Evolutionary conservation across 2,797 vertebrate species (phyloP).

Genomic region (Heliangelus exortis): DNA sequence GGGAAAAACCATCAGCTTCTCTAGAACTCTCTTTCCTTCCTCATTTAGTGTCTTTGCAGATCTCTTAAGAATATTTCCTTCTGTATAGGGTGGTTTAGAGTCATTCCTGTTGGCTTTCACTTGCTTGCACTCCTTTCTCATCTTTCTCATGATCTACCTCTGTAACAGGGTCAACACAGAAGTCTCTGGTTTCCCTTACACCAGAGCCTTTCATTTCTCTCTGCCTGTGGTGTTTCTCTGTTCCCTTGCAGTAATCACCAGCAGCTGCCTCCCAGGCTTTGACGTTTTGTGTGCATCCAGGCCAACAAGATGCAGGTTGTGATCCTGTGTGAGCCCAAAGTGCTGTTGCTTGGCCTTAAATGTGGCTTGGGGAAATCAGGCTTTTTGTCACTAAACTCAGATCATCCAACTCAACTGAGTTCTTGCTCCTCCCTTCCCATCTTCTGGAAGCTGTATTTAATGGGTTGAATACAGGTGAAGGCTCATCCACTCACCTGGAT

Average conservation of each 20-base stretch:
- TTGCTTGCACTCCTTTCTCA: background rate
- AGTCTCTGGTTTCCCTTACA: background rate
- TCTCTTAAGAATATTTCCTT: background rate
- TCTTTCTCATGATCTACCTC: background rate
- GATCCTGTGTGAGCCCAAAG: background rate
- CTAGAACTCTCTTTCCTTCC: background rate
- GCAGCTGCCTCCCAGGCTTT: background rate
- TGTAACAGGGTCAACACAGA: background rate
- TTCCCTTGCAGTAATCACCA: background rate
- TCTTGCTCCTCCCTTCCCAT: background rate
- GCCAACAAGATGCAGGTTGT: background rate
- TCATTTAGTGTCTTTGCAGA: background rate
- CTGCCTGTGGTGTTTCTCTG: background rate
- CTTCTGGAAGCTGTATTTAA: background rate
- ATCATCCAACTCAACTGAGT: background rate
- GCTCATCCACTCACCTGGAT: background rate
- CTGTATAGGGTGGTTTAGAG: background rate
- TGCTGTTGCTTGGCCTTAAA: background rate
- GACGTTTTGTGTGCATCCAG: background rate
- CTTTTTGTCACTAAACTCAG: background rate
- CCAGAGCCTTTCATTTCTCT: background rate
- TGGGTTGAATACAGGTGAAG: background rate
- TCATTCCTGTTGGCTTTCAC: slow-evolving; percentile 17
- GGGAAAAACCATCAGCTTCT: background rate
- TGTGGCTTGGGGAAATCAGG: background rate